These are phyloP conservation scores for Syrrhaptes paradoxus DNA, from an alignment of 2,113 vertebrate genomes.

Conservation along the genomic window DNA sequence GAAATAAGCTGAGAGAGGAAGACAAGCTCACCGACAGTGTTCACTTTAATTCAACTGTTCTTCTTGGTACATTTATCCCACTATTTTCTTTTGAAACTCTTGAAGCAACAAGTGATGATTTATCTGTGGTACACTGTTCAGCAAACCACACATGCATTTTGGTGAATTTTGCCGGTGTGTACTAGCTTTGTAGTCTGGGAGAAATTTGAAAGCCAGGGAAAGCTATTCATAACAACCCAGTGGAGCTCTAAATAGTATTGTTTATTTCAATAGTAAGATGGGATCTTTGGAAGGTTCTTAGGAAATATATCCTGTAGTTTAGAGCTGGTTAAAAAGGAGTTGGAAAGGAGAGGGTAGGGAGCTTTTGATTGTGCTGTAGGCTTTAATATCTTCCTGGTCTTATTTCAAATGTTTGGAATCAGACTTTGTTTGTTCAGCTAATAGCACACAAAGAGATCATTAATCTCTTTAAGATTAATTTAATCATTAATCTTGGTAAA, in stretches of 20 bases:
- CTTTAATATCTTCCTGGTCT: not conserved
- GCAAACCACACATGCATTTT: not conserved
- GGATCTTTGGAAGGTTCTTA: not conserved
- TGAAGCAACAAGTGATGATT: not conserved
- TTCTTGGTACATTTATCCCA: not conserved
- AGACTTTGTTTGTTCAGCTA: slow-evolving; percentile 30
- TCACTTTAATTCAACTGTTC: not conserved
- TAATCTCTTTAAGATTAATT: no score
- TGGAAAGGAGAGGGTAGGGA: not conserved
- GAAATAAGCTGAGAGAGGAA: not conserved
- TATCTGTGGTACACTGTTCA: rapidly evolving
- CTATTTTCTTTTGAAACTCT: not conserved
- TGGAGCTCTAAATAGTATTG: not conserved
- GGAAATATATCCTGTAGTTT: not conserved
- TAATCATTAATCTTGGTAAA: slow-evolving; percentile 36
- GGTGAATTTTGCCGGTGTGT: not conserved
- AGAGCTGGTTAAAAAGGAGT: not conserved
- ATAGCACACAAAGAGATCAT: not conserved
- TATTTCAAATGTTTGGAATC: not conserved
- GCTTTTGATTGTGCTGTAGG: not conserved
- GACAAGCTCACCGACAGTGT: not conserved
- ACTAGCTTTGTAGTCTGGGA: not conserved
- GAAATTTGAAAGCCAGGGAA: not conserved
- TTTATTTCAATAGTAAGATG: not conserved
- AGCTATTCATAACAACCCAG: not conserved